Base-by-base conservation (phyloP, 2,113 vertebrate genomes). In the Fulmarus glacialis region DNA sequence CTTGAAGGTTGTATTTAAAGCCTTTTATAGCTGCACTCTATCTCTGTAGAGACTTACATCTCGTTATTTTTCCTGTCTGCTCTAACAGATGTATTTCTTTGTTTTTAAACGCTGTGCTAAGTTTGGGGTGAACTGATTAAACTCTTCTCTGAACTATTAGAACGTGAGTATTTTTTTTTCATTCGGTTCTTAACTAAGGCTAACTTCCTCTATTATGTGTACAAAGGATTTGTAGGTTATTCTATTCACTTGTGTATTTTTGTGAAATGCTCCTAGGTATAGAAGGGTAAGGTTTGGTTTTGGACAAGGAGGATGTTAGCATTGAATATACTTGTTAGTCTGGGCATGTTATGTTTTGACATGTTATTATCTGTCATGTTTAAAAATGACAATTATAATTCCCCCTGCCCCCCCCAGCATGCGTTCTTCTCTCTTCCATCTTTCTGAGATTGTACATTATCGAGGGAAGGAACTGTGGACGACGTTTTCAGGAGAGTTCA, bases 321-420 rank as follows among this genome's bases (percentile, higher is more conserved):
- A 19, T 15, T 40, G 34, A 90, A 60, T 22, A 15, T 62, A 66
- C 7, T 52, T 47, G 19, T 58, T 81, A 40, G 15, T 67, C n/a
- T 56, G 42, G 38, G 34, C 14, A 5, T n/a, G 34, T 23, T 63
- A 43, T n/a, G 43, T n/a, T 89, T n/a, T 24, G 14, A 12, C 9
- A 13, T 34, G 16, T 50, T 71, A 4, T 63, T 71, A 58, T 72
- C 58, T 82, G 14, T 59, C 7, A 2, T 18, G 12, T 86, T 73
- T 63, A 38, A 78, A 82, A 89, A 56, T 26, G 3, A 64, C 42
- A 53, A 15, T 84, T 59, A 22, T 24, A 34, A 15, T 20, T 8
- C 4, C 5, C 9, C 8, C 19, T 16, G 15, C 4, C 5, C 7
- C 22, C 8, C 11, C 18, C 11, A 12, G 9, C 27, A 7, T 8